phyloP scores from a whole-genome alignment of 2,113 vertebrate species.

The Fulmarus glacialis region DNA sequence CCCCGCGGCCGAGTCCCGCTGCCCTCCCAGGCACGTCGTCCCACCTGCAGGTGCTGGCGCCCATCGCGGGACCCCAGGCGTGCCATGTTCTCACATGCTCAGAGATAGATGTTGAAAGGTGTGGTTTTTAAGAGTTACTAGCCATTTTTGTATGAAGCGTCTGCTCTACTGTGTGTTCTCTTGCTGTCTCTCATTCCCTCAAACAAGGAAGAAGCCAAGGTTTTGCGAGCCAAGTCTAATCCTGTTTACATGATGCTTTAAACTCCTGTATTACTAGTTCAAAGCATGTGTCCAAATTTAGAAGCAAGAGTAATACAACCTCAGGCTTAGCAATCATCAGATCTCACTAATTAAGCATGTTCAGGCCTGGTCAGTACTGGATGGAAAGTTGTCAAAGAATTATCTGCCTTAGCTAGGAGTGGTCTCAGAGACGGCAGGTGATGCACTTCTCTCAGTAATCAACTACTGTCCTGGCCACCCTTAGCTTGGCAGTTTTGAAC shows the following conservation, averaged over 20 bases:
- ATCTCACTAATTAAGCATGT: slow-evolving; percentile 44
- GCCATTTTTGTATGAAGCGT: neutral
- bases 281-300: slow-evolving; percentile 51
- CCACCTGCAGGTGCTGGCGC: neutral
- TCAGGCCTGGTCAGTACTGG: slow-evolving; percentile 50
- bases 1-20: neutral
- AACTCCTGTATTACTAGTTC: slow-evolving; percentile 40
- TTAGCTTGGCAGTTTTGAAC: neutral
- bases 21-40: neutral
- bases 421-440: neutral
- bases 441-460: neutral
- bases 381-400: slow-evolving; percentile 1
- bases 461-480: neutral
- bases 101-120: neutral
- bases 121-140: neutral
- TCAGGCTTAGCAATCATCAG: slow-evolving; percentile 27
- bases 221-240: slow-evolving; percentile 40
- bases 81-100: neutral
- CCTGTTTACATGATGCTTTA: slow-evolving; percentile 40
- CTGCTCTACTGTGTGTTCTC: neutral
- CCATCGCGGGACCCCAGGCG: neutral
- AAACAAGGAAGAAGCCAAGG: neutral
- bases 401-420: neutral
- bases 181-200: neutral
- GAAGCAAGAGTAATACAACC: slow-evolving; percentile 34